phyloP scores from a whole-genome alignment of 1,140 invertebrate genomes.

The Heliothis subflexa region DNA sequence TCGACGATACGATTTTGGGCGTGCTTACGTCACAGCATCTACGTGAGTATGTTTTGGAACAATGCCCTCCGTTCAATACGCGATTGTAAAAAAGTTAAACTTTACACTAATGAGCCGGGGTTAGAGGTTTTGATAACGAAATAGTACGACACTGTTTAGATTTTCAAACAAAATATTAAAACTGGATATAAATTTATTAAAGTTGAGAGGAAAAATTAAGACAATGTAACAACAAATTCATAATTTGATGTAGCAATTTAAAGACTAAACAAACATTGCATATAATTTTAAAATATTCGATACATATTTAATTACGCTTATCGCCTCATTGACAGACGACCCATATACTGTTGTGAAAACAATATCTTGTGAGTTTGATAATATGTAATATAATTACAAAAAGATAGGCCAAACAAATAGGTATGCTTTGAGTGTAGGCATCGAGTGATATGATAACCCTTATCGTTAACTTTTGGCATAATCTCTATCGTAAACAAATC shows the following conservation, averaged over 20 bases:
- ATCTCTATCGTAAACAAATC: conserved; percentile 42
- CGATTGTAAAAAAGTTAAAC: conserved; percentile 5
- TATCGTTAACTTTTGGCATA: conserved; percentile 32
- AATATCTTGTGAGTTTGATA: conserved; percentile 18
- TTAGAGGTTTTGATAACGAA: background rate
- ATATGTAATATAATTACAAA: conserved; percentile 17
- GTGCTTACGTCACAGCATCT: conserved; percentile 55
- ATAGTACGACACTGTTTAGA: background rate
- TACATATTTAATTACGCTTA: conserved; percentile 21
- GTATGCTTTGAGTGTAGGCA: background rate
- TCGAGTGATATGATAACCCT: background rate
- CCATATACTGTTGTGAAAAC: conserved; percentile 31
- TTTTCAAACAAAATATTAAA: background rate
- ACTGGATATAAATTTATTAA: background rate
- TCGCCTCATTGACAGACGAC: background rate
- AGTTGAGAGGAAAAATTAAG: no score
- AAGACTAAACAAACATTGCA: no score
- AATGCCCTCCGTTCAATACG: conserved; percentile 56
- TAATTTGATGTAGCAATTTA: no score
- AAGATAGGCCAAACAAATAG: conserved; percentile 33
- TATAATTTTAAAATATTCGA: background rate
- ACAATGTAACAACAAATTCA: no score
- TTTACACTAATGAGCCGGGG: background rate
- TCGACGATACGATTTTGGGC: conserved; percentile 17
- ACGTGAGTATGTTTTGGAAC: conserved; percentile 59